Conservation (phyloP, 1,140 invertebrate genomes). For the Choristoneura fumiferana region DNA sequence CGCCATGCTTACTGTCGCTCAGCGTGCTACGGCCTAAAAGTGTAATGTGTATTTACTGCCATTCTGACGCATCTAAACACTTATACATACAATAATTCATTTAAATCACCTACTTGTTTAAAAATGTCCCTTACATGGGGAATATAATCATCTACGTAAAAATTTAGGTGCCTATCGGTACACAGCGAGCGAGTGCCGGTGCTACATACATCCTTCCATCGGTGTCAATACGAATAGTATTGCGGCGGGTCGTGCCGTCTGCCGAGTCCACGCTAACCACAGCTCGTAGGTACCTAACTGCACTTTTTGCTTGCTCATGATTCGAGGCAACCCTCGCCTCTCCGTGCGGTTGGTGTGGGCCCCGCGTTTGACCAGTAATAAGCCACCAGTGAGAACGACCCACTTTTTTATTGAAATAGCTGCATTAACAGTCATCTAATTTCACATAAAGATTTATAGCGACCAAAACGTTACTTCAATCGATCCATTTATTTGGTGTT, state of each 20-base stretch:
- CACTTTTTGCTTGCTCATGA: no score
- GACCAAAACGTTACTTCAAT: background rate
- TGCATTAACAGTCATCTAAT: slow-evolving; percentile 9
- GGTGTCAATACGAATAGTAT: no score
- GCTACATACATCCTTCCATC: background rate
- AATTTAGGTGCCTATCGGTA: slow-evolving; percentile 3
- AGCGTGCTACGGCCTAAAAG: no score
- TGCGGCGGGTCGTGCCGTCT: no score
- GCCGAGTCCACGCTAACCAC: no score
- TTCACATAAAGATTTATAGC: slow-evolving; percentile 4
- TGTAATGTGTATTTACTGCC: slow-evolving; percentile 1
- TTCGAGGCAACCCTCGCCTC: no score
- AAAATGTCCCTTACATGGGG: background rate
- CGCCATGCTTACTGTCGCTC: no score
- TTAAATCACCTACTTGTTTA: slow-evolving; percentile 10
- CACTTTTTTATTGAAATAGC: background rate
- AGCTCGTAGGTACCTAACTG: no score
- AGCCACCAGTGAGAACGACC: background rate
- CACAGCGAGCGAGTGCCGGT: slow-evolving; percentile 13
- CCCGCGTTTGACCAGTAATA: no score
- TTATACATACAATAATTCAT: slow-evolving; percentile 15
- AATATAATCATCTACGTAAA: background rate
- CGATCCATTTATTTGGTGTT: slow-evolving; percentile 17
- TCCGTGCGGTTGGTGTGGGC: no score
- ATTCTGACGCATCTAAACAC: slow-evolving; percentile 17